Evolutionary conservation across 2,113 vertebrate species (phyloP).

Genomic region (Aramus guarauna): DNA sequence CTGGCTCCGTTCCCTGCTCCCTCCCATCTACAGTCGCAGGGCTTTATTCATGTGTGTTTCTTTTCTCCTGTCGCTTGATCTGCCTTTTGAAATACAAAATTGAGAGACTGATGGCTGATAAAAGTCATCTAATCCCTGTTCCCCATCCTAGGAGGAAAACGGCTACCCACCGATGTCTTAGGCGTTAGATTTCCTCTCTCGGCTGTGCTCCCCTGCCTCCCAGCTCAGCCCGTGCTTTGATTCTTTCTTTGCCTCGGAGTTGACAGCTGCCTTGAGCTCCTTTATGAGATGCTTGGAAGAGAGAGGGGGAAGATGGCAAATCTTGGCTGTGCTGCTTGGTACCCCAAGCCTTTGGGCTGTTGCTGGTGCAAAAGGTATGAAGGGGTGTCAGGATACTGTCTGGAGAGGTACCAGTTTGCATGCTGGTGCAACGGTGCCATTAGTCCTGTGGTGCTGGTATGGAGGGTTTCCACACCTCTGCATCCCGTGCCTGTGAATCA

Average conservation of each 20-base stretch:
- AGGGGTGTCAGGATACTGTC: not conserved
- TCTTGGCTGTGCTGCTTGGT: not conserved
- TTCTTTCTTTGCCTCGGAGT: slow-evolving; percentile 32
- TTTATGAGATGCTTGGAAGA: slow-evolving; percentile 16
- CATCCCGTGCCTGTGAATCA: not conserved
- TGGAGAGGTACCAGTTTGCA: not conserved
- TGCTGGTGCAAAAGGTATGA: not conserved
- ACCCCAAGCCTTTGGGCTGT: not conserved
- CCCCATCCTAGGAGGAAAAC: not conserved
- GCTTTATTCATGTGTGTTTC: slow-evolving; percentile 40
- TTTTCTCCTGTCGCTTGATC: slow-evolving; percentile 16
- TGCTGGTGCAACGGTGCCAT: not conserved
- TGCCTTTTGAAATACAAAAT: slow-evolving; percentile 24
- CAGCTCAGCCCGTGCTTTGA: slow-evolving; percentile 12
- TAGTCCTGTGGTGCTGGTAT: not conserved
- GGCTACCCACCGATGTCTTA: not conserved
- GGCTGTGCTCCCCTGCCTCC: not conserved
- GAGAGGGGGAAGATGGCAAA: not conserved
- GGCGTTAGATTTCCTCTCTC: not conserved
- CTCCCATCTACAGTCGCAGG: slow-evolving; percentile 38
- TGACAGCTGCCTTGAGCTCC: not conserved
- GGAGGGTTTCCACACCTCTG: not conserved
- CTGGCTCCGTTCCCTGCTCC: slow-evolving; percentile 45
- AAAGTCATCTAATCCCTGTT: not conserved
- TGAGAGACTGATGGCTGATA: not conserved